Percentiles rank a stretch among this genome's conserved stretches.
These are phyloP conservation scores for Drosophila sp. DNA, from an alignment of 1,140 invertebrate species.

Conservation along the genomic window DNA sequence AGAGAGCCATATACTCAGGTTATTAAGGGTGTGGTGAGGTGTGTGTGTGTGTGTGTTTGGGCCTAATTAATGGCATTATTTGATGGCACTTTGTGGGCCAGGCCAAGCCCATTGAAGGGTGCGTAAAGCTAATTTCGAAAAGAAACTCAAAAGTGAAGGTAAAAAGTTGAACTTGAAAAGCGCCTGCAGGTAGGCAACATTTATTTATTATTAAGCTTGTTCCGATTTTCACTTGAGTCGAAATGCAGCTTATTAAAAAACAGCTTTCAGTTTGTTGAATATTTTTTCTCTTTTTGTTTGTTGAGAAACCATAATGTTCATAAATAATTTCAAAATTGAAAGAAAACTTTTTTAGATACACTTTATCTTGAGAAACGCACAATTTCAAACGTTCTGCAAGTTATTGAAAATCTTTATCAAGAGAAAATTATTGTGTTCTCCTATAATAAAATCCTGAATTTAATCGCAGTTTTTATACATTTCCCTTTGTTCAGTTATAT, in stretches of 20 bases:
- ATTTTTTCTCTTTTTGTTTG: neutral
- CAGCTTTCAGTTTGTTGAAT: neutral
- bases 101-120: constrained; percentile 49
- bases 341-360: no score
- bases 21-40: constrained; percentile 49
- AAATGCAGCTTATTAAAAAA: neutral
- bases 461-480: no score
- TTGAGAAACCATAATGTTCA: no score
- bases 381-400: no score
- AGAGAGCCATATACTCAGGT: constrained; percentile 11
- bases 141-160: constrained; percentile 28
- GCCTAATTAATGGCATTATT: constrained; percentile 80
- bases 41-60: constrained; percentile 44
- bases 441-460: no score
- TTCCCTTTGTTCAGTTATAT: neutral
- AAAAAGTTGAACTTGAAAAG: constrained; percentile 42
- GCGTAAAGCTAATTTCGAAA: constrained; percentile 53
- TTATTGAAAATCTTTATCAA: no score
- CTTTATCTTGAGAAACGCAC: no score
- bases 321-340: neutral
- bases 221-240: neutral
- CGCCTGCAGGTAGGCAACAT: constrained; percentile 48
- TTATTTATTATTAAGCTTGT: constrained; percentile 3
- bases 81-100: constrained; percentile 51
- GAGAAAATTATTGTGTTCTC: no score